These are phyloP conservation scores for Fopius arisanus DNA, from an alignment of 1,140 invertebrate genomes.

Conservation along the genomic window DNA sequence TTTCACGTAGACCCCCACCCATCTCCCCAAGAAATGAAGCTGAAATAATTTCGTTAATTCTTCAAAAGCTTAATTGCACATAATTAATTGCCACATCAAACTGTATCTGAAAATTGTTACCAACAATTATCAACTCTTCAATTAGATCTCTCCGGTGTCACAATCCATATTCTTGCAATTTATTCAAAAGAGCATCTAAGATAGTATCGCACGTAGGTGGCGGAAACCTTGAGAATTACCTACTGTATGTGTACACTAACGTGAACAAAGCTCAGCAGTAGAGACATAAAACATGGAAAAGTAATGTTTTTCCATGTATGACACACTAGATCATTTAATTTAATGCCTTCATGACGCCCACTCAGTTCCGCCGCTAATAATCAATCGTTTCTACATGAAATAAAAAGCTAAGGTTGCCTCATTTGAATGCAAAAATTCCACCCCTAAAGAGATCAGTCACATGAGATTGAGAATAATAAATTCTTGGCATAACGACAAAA, in stretches of 20 bases:
- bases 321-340: background rate
- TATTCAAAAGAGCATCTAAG: slow-evolving; percentile 15
- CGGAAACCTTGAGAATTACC: slow-evolving; percentile 3
- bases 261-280: background rate
- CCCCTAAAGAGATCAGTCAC: background rate
- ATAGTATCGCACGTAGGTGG: background rate
- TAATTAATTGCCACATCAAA: background rate
- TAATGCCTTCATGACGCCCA: background rate
- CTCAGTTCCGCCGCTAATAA: background rate
- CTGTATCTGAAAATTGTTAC: background rate
- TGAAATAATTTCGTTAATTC: background rate
- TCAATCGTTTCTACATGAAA: background rate
- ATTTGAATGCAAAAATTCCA: too few relatives aligned
- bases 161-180: background rate
- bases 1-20: background rate
- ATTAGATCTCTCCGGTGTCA: background rate
- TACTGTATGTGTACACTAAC: background rate
- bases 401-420: background rate
- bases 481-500: too few relatives aligned
- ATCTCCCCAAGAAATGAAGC: background rate
- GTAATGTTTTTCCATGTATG: background rate
- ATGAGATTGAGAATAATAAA: too few relatives aligned
- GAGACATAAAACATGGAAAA: background rate
- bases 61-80: background rate
- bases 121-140: background rate